A percentile compares a stretch with the other conserved stretches of the same genome.
phyloP scores from a whole-genome alignment of 2,797 vertebrate species.

The Gymnothorax javanicus region DNA sequence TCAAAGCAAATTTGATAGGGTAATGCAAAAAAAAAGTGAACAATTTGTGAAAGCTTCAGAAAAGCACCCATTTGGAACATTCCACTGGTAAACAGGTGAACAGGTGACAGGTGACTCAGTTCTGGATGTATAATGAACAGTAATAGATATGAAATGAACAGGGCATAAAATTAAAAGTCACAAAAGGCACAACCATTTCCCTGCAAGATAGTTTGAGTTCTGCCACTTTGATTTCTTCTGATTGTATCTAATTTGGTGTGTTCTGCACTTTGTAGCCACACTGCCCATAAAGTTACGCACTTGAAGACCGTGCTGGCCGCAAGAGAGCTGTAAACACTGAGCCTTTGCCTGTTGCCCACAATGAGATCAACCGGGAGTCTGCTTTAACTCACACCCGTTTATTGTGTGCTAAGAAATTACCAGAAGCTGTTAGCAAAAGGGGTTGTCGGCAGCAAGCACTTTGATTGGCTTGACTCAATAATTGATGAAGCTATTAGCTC shows the following conservation, averaged over 20 bases:
- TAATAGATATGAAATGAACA: too few relatives aligned
- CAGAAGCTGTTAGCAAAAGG: neutral
- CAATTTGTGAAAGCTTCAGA: too few relatives aligned
- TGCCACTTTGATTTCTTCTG: neutral
- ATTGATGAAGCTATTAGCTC: conserved; percentile 11
- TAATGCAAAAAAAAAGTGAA: too few relatives aligned
- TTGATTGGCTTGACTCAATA: neutral
- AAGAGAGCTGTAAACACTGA: neutral
- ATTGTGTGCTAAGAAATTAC: neutral
- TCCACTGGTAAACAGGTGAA: too few relatives aligned
- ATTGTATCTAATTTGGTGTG: neutral
- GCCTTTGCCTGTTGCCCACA: neutral
- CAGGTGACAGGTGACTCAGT: too few relatives aligned
- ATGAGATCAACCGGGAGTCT: neutral
- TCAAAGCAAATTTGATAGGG: too few relatives aligned
- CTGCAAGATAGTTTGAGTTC: too few relatives aligned
- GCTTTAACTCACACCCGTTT: neutral
- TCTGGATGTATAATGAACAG: too few relatives aligned
- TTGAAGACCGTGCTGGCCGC: neutral
- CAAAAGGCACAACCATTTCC: too few relatives aligned
- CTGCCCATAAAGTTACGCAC: neutral
- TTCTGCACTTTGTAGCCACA: neutral
- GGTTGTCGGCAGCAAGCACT: neutral
- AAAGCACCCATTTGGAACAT: too few relatives aligned
- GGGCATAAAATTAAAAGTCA: too few relatives aligned